Evolutionary conservation across 2,113 vertebrate species (phyloP).

Genomic region (Pseudopodoces humilis): DNA sequence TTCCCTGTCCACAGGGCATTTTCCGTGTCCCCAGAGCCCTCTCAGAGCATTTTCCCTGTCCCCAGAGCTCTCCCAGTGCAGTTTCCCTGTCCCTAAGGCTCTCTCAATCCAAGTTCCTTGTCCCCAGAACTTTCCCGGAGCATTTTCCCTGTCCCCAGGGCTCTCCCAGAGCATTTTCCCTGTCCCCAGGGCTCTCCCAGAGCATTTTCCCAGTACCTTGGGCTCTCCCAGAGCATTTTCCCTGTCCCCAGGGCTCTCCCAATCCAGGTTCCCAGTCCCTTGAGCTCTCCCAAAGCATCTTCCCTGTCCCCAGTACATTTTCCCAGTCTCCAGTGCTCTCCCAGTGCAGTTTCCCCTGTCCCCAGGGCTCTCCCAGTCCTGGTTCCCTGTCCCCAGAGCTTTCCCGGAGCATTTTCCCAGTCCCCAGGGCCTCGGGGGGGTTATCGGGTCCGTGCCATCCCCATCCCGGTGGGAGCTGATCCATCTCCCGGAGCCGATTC

Average conservation of each 20-base stretch:
- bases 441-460: neutral
- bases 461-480: accelerated
- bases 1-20: neutral
- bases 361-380: neutral
- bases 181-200: too few relatives aligned
- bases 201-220: too few relatives aligned
- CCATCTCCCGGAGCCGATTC: neutral
- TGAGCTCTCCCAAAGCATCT: neutral
- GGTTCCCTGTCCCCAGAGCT: too few relatives aligned
- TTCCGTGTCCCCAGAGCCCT: neutral
- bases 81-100: accelerated
- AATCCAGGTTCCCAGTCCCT: too few relatives aligned
- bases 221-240: neutral
- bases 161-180: neutral
- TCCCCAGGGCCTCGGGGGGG: neutral
- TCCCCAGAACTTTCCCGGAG: neutral
- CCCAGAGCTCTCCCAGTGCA: neutral
- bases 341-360: accelerated
- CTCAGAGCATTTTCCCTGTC: neutral
- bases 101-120: neutral
- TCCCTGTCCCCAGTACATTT: neutral
- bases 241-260: accelerated
- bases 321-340: neutral
- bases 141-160: neutral
- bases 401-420: accelerated